phyloP scores from a whole-genome alignment of 2,797 vertebrate species.

The Antrozous pallidus region DNA sequence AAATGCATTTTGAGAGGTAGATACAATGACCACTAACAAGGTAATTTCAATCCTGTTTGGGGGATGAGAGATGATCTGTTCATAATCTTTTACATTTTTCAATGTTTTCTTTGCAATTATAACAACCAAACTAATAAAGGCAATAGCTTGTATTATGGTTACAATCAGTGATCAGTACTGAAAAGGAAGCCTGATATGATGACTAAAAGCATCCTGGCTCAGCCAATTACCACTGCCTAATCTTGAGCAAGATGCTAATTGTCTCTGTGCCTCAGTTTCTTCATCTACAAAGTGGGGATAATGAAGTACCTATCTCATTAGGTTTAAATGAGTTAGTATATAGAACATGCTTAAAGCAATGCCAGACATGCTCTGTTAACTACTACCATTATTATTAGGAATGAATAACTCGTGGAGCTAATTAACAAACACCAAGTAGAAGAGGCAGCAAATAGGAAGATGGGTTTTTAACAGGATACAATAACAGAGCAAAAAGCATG shows the following conservation, averaged over 20 bases:
- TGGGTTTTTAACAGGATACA: background rate
- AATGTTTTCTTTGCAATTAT: background rate
- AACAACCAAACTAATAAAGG: background rate
- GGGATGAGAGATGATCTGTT: background rate
- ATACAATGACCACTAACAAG: background rate
- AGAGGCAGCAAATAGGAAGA: background rate
- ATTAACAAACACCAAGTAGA: background rate
- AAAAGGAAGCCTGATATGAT: background rate
- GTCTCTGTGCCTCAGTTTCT: background rate
- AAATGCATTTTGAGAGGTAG: background rate
- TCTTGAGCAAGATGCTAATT: background rate
- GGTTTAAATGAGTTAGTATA: background rate
- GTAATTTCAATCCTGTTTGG: background rate
- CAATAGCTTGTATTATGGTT: background rate
- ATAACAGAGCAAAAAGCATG: background rate
- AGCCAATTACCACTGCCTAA: background rate
- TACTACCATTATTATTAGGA: background rate
- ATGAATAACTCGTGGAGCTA: background rate
- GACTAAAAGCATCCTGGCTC: background rate
- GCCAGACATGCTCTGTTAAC: background rate
- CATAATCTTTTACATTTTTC: background rate
- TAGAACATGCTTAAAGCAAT: background rate
- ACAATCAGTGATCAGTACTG: background rate
- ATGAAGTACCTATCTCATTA: background rate
- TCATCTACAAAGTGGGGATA: background rate